A percentile compares a stretch with the other conserved stretches of the same genome.
Conservation (phyloP, 2,797 vertebrate species). For the Acanthiza pusilla region DNA sequence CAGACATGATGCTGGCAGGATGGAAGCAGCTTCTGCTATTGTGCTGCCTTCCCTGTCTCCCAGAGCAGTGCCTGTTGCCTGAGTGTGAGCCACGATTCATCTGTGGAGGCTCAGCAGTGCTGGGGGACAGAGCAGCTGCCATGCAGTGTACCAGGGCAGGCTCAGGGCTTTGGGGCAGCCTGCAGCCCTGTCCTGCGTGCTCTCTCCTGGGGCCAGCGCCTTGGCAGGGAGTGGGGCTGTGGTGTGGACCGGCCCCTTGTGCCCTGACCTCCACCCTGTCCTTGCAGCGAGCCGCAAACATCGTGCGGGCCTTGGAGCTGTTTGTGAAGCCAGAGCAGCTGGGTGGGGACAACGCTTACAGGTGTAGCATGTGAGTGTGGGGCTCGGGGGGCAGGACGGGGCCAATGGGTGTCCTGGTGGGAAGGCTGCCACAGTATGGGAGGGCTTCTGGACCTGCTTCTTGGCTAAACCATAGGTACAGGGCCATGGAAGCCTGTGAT, state of each 20-base stretch:
- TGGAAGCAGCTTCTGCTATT: background rate
- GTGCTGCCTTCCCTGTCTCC: background rate
- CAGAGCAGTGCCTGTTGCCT: background rate
- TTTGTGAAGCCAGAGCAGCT: slow-evolving; percentile 92
- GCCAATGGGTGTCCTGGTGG: rapidly evolving
- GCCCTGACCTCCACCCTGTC: background rate
- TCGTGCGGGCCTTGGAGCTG: slow-evolving; percentile 87
- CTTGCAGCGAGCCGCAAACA: slow-evolving; percentile 86
- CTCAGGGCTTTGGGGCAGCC: rapidly evolving
- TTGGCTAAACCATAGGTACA: rapidly evolving
- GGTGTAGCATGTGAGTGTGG: slow-evolving; percentile 86
- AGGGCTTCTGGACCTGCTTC: background rate
- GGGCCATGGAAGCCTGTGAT: background rate
- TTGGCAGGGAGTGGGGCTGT: background rate
- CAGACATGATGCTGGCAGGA: background rate
- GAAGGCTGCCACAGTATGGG: rapidly evolving
- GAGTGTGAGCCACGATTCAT: rapidly evolving
- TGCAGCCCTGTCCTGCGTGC: background rate
- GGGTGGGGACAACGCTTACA: slow-evolving; percentile 94
- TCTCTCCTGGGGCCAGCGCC: rapidly evolving
- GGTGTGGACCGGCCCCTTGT: rapidly evolving
- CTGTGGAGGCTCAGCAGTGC: rapidly evolving
- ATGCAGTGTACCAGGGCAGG: rapidly evolving
- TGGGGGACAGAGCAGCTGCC: background rate
- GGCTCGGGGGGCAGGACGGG: rapidly evolving